Conservation (phyloP, 2,888 invertebrate genomes). For the Vannuccia rotundouncinata region DNA sequence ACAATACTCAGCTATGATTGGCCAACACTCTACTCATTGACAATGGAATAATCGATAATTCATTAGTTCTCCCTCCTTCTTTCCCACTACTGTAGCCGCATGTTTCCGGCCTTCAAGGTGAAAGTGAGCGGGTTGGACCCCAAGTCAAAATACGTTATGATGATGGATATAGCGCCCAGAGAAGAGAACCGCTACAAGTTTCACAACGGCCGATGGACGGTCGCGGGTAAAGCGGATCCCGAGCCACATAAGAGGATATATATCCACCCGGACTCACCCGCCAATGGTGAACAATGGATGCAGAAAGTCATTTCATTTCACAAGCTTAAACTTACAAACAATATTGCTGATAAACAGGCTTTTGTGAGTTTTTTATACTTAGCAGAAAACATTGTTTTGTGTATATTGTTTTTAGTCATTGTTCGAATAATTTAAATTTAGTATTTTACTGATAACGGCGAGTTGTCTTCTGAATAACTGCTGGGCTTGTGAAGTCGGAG, state of each 20-base stretch:
- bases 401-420: too few relatives aligned
- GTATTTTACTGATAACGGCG: too few relatives aligned
- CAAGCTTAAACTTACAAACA: slow-evolving; percentile 80
- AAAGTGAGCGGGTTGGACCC: slow-evolving; percentile 71
- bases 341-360: slow-evolving; percentile 69
- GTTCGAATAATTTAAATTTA: too few relatives aligned
- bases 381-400: too few relatives aligned
- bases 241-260: slow-evolving; percentile 69
- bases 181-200: slow-evolving; percentile 69
- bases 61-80: background rate
- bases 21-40: background rate
- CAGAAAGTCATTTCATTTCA: slow-evolving; percentile 71
- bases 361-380: slow-evolving; percentile 60
- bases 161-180: slow-evolving; percentile 71
- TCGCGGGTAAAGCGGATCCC: slow-evolving; percentile 73
- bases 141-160: slow-evolving; percentile 71
- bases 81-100: slow-evolving; percentile 65
- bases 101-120: slow-evolving; percentile 81
- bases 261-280: slow-evolving; percentile 79
- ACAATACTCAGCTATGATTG: background rate
- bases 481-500: too few relatives aligned
- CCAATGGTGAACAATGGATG: slow-evolving; percentile 78
- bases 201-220: slow-evolving; percentile 75
- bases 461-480: too few relatives aligned
- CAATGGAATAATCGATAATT: background rate